Percentiles rank a stretch among this genome's conserved stretches.
These are phyloP conservation scores for Aporophyla lueneburgensis DNA, from an alignment of 2,888 invertebrate species.

Conservation along the genomic window DNA sequence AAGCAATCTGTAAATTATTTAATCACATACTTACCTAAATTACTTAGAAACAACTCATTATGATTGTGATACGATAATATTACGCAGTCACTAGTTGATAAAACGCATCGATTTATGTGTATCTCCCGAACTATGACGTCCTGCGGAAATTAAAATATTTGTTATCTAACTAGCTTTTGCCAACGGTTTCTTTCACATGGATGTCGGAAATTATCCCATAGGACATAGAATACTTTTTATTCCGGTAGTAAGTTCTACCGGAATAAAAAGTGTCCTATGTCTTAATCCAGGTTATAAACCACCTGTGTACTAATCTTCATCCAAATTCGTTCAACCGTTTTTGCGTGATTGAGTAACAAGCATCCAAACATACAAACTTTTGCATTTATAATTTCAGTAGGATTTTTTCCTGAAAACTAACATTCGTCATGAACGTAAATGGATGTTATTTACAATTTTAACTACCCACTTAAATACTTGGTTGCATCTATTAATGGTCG, in stretches of 20 bases:
- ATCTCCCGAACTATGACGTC: not conserved
- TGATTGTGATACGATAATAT: conserved; percentile 7
- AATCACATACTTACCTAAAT: not conserved
- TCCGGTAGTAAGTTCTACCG: too few relatives aligned
- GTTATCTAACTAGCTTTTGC: too few relatives aligned
- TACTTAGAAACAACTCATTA: conserved; percentile 2
- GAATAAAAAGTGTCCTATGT: too few relatives aligned
- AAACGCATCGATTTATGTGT: conserved; percentile 11
- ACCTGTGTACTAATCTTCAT: too few relatives aligned
- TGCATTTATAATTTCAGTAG: too few relatives aligned
- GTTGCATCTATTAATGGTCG: conserved; percentile 9
- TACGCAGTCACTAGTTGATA: conserved; percentile 5
- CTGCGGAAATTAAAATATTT: not conserved
- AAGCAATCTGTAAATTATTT: conserved; percentile 1
- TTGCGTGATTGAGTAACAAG: too few relatives aligned
- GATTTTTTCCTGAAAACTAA: conserved; percentile 4
- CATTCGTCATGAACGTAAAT: not conserved
- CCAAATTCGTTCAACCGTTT: too few relatives aligned
- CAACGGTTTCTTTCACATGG: too few relatives aligned
- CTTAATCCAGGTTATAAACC: too few relatives aligned
- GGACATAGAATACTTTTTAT: too few relatives aligned
- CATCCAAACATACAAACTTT: too few relatives aligned
- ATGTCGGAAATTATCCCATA: too few relatives aligned
- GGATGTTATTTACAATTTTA: not conserved
- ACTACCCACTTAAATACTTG: not conserved